Base-by-base conservation (phyloP, 2,113 vertebrate genomes). In the Cichladusa arquata region DNA sequence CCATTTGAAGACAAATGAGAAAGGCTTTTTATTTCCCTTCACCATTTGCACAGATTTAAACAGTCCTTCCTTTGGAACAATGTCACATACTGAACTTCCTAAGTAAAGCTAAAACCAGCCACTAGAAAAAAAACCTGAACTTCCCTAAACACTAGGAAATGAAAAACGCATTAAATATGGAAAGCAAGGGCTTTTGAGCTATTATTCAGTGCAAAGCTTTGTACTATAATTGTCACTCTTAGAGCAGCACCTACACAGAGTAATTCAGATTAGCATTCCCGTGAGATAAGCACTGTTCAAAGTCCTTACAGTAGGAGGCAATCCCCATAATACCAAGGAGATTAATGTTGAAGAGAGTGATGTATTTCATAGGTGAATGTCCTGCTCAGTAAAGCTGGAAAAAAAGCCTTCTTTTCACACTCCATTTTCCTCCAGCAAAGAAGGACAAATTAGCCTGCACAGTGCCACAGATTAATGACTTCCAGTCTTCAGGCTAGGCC, bases 361-460 rank as follows among this genome's bases (percentile, higher is more conserved):
- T 51, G 51, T 25, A 93, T 88, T 94, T 88, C 28, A 69, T 34
- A 86, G 62, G 40, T 61, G 60, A 92, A 86, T 36, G 60, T 88
- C 58, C 76, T 81, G 65, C 79, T 62, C 80, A 36, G 64, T 53
- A 12, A 58, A 92, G 64, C 3, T 8, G 6, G 40, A 74, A 78
- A 92, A 86, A 66, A 94, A 88, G 56, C 67, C 56, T 73, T 56
- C 54, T 81, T 90, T 95, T 94, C 88, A 93, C 77, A 93, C 44
- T n/a, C 51, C 76, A 74, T 81, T 94, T 81, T 38, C 82, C 44
- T 73, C 51, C 34, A 81, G 56, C 1, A 5, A 69, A 82, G 45
- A 54, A 70, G 51, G 57, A 67, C 36, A 88, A 90, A 93, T 71
- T 65, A 66, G 44, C 72, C 80, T 56, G 67, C 80, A 54, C 0